Conservation (phyloP, 2,888 invertebrate genomes). For the Colostygia pectinataria region DNA sequence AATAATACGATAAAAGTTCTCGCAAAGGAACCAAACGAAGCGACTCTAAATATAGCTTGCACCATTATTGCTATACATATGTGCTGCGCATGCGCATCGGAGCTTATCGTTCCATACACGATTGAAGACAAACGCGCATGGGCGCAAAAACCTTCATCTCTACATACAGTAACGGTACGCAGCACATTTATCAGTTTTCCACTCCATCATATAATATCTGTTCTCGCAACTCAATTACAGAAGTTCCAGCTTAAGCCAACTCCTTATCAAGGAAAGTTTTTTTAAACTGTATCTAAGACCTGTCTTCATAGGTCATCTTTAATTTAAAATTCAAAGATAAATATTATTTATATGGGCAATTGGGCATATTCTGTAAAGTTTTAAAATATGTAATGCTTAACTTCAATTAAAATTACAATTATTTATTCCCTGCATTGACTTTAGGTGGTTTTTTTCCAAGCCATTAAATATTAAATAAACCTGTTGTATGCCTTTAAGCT, state of each 20-base stretch:
- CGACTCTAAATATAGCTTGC: conserved; percentile 69
- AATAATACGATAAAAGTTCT: conserved; percentile 48
- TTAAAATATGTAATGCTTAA: too few species aligned
- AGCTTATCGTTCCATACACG: conserved; percentile 74
- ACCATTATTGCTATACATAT: conserved; percentile 59
- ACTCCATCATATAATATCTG: conserved; percentile 39
- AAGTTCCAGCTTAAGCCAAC: conserved; percentile 18
- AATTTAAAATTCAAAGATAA: background rate
- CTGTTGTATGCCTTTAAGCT: conserved; percentile 56
- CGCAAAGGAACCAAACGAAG: conserved; percentile 58
- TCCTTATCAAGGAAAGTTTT: conserved; percentile 1
- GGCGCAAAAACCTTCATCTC: conserved; percentile 66
- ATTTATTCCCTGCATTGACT: background rate
- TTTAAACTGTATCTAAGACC: background rate
- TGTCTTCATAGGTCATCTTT: background rate
- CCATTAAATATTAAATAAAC: conserved; percentile 71
- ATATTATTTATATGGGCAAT: too few species aligned
- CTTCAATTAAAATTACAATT: too few species aligned
- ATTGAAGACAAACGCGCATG: conserved; percentile 61
- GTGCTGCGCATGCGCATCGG: conserved; percentile 60
- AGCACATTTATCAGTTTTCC: conserved; percentile 56
- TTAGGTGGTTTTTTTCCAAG: conserved; percentile 27
- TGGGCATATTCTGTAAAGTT: too few species aligned
- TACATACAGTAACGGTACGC: conserved; percentile 51
- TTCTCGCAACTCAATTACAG: conserved; percentile 35